These are phyloP conservation scores for Paramuricea clavata DNA, from an alignment of 92 coral and sea anemone genomes.

Conservation along the genomic window DNA sequence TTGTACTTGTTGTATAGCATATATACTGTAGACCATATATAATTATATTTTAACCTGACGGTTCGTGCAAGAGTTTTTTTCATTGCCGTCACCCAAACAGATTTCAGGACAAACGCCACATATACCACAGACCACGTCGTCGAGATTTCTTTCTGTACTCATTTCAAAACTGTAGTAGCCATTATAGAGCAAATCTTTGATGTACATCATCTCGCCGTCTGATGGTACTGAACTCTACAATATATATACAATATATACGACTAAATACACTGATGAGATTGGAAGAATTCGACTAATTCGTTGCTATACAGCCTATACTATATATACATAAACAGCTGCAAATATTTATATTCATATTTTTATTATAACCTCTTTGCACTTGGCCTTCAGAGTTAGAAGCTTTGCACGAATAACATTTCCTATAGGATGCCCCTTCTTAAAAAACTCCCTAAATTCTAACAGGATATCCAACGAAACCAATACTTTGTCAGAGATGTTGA, in stretches of 20 bases:
- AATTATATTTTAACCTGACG: too few species aligned
- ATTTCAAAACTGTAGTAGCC: too few species aligned
- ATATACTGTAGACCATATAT: too few species aligned
- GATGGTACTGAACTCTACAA: neutral
- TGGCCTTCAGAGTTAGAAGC: constrained; percentile 3
- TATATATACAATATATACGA: too few species aligned
- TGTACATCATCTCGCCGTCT: constrained; percentile 25
- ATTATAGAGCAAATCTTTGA: neutral
- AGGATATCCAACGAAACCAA: too few species aligned
- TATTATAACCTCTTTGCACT: neutral
- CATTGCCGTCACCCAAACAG: constrained; percentile 67
- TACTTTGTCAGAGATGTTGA: constrained; percentile 51
- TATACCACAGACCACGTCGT: constrained; percentile 62
- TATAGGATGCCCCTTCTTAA: constrained; percentile 53
- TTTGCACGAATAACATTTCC: constrained; percentile 38
- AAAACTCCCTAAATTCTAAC: too few species aligned
- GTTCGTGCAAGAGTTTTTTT: constrained; percentile 66
- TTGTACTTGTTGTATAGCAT: too few species aligned
- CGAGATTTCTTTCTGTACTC: too few species aligned
- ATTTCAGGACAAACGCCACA: constrained; percentile 68
- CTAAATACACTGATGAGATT: too few species aligned
- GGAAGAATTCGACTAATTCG: neutral
- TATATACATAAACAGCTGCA: too few species aligned
- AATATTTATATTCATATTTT: too few species aligned
- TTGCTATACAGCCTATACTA: neutral